These are phyloP conservation scores for Fissipunctia ypsillon DNA, from an alignment of 2,888 invertebrate genomes.

Conservation along the genomic window DNA sequence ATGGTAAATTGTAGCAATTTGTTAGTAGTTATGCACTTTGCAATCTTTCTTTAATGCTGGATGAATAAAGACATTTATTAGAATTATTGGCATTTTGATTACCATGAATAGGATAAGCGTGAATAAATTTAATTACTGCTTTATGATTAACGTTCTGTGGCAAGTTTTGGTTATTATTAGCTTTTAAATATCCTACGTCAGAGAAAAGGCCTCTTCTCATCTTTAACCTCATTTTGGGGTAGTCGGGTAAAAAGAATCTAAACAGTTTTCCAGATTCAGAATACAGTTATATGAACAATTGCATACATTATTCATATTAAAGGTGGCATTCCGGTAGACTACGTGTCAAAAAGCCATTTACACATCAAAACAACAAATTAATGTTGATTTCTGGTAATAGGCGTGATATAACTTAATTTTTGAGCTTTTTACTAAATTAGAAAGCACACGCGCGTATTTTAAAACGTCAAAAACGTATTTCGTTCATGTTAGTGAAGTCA, in stretches of 20 bases:
- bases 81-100: constrained; percentile 3
- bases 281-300: neutral
- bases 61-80: constrained; percentile 5
- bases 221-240: neutral
- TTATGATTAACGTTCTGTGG: neutral
- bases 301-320: neutral
- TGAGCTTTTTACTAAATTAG: constrained; percentile 18
- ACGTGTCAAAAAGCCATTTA: constrained; percentile 13
- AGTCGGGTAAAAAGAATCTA: neutral
- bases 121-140: neutral
- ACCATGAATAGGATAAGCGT: neutral
- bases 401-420: constrained; percentile 45
- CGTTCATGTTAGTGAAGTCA: constrained; percentile 18
- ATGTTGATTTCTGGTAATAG: constrained; percentile 16
- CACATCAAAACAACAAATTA: neutral
- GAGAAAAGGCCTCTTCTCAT: neutral
- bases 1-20: constrained; percentile 30
- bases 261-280: neutral
- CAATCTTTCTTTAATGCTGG: neutral
- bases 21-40: constrained; percentile 13
- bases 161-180: neutral
- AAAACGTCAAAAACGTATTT: constrained; percentile 28
- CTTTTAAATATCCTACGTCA: neutral
- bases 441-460: neutral
- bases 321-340: neutral